These are phyloP conservation scores for Mycteria americana DNA, from an alignment of 2,797 vertebrate genomes.

Conservation along the genomic window DNA sequence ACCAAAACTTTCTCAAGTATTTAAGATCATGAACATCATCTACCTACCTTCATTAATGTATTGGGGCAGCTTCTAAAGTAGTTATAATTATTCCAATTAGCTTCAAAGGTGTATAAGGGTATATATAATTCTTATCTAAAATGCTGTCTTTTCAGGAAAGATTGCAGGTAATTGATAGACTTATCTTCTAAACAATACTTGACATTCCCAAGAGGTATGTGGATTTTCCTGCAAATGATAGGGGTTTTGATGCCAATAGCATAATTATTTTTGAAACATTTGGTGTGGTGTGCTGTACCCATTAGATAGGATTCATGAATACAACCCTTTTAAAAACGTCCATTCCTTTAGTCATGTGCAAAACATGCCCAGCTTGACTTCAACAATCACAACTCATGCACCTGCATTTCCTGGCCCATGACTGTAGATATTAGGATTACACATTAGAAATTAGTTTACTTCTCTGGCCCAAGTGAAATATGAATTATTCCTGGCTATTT, in stretches of 20 bases:
- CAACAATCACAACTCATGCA: not conserved
- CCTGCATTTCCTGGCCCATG: not conserved
- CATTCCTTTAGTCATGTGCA: not conserved
- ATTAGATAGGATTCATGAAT: not conserved
- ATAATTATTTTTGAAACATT: not conserved
- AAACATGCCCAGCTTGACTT: not conserved
- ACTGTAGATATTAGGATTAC: not conserved
- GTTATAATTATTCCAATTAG: not conserved
- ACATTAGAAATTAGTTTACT: not conserved
- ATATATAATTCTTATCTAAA: not conserved
- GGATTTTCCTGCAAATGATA: not conserved
- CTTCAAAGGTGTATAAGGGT: not conserved
- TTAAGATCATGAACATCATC: not conserved
- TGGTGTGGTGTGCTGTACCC: not conserved
- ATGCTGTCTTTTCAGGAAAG: not conserved
- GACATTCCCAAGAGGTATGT: not conserved
- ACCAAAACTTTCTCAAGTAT: not conserved
- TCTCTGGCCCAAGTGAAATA: not conserved
- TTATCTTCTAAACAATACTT: not conserved
- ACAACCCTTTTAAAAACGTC: not conserved
- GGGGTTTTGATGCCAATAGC: not conserved
- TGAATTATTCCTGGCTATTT: not conserved
- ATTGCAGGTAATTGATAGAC: not conserved
- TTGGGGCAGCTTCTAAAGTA: not conserved
- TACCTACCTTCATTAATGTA: not conserved